Conservation (phyloP, 2,888 invertebrate genomes). For the Andrena dorsata region DNA sequence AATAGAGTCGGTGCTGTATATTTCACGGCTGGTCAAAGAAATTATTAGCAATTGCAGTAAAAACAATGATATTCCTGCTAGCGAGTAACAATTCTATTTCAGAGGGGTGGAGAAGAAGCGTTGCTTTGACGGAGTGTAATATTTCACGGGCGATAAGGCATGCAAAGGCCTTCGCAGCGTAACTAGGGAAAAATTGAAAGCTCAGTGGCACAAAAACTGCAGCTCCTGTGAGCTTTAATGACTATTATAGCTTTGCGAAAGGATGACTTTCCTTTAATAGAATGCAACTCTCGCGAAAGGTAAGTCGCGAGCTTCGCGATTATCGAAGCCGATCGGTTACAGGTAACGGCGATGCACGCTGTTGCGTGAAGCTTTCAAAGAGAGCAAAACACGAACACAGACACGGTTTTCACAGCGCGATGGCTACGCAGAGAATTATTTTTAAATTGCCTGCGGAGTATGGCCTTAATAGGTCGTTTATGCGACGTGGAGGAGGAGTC, state of each 20-base stretch:
- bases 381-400: constrained; percentile 30
- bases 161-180: constrained; percentile 8
- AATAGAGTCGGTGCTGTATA: too few species aligned
- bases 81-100: not conserved
- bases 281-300: constrained; percentile 40
- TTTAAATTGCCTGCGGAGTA: constrained; percentile 37
- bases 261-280: constrained; percentile 52
- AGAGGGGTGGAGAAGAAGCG: not conserved
- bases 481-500: constrained; percentile 19
- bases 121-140: not conserved
- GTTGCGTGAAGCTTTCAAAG: constrained; percentile 54
- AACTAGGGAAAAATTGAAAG: constrained; percentile 46
- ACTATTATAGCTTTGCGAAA: constrained; percentile 46
- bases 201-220: constrained; percentile 43
- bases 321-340: constrained; percentile 44
- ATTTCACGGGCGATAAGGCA: constrained; percentile 9
- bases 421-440: constrained; percentile 44
- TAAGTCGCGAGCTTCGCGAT: constrained; percentile 34
- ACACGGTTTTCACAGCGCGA: constrained; percentile 40
- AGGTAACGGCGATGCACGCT: constrained; percentile 39
- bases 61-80: too few species aligned
- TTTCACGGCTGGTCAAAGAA: too few species aligned
- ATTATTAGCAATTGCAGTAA: too few species aligned
- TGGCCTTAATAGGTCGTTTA: constrained; percentile 49
- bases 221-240: constrained; percentile 18